Conservation (phyloP, 1,140 invertebrate genomes). For the Hylaeus anthracinus region DNA sequence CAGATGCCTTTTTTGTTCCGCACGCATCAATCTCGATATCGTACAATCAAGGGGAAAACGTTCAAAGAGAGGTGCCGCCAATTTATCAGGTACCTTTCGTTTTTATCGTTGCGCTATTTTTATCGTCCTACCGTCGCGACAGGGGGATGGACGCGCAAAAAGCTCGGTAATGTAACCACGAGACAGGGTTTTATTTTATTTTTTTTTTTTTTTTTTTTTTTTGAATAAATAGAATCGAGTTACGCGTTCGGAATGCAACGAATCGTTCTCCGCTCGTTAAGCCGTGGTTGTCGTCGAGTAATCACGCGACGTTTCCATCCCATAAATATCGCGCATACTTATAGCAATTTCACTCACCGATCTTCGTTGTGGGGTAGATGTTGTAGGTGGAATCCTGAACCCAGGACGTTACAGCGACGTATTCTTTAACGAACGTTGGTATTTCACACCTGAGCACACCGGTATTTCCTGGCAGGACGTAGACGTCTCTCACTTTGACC, state of each 20-base stretch:
- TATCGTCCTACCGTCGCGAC: slow-evolving; percentile 3
- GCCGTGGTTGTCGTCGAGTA: too few species aligned
- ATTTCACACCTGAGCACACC: slow-evolving; percentile 93
- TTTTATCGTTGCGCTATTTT: slow-evolving; percentile 24
- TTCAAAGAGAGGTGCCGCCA: slow-evolving; percentile 14
- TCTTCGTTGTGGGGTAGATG: slow-evolving; percentile 90
- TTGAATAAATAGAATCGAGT: too few species aligned
- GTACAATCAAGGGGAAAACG: too few species aligned
- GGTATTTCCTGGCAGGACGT: slow-evolving; percentile 93
- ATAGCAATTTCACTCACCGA: slow-evolving; percentile 82
- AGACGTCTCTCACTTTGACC: slow-evolving; percentile 93
- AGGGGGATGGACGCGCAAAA: background rate
- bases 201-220: too few species aligned
- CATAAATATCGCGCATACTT: background rate
- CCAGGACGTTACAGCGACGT: slow-evolving; percentile 94
- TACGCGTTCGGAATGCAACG: too few species aligned
- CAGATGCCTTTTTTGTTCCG: slow-evolving; percentile 1
- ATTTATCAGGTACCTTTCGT: slow-evolving; percentile 28
- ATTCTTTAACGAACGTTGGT: slow-evolving; percentile 92
- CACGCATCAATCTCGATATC: background rate
- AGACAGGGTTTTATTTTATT: too few species aligned
- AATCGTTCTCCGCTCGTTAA: too few species aligned
- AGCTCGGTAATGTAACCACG: background rate
- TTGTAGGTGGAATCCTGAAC: slow-evolving; percentile 90
- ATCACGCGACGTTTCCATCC: too few species aligned